Base-by-base conservation (phyloP, 2,113 vertebrate species). In the Syrmaticus mikado region DNA sequence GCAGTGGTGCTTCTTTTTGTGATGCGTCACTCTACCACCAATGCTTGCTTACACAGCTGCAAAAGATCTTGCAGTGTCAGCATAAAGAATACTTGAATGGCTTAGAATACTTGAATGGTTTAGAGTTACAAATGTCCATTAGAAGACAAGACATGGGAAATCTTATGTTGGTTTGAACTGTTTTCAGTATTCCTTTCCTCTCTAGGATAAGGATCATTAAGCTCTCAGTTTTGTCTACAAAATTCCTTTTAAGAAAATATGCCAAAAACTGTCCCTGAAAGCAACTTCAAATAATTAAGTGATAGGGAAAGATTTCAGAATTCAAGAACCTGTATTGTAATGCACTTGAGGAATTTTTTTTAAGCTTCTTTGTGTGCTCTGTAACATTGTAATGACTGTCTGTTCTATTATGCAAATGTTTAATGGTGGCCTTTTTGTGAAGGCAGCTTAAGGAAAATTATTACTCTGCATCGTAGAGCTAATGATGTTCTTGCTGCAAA, bases 361-460 rank as follows among this genome's bases (percentile, higher is more conserved):
- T 43, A 45, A 22, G 32, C 13, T 20, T 60, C 9, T 40, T 65
- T 68, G 34, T 70, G 81, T 89, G 5, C 6, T 90, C 36, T 36
- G 12, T 38, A 68, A 88, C 34, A 58, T 82, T 68, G 72, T 80
- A 30, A 28, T 21, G 20, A 73, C 84, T 15, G 67, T 82, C 58
- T 89, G 7, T 62, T 84, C 41, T 13, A 38, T 61, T 60, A 74
- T 40, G 34, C 24, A 86, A 76, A 41, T 83, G 61, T 93, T 88
- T 32, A 79, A 57, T 9, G 24, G 7, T 5, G 6, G 14, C 40
- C 14, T 46, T 75, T 84, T 70, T 73, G 34, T 86, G 41, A 72
- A 80, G 79, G 83, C 74, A 95, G 65, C 46, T 4, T 8, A n/a
- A 45, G 52, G 58, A 53, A 75, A 90, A 85, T 30, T 80, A 27